Base-by-base conservation (phyloP, 2,888 invertebrate species). In the Chloromyia formosa region DNA sequence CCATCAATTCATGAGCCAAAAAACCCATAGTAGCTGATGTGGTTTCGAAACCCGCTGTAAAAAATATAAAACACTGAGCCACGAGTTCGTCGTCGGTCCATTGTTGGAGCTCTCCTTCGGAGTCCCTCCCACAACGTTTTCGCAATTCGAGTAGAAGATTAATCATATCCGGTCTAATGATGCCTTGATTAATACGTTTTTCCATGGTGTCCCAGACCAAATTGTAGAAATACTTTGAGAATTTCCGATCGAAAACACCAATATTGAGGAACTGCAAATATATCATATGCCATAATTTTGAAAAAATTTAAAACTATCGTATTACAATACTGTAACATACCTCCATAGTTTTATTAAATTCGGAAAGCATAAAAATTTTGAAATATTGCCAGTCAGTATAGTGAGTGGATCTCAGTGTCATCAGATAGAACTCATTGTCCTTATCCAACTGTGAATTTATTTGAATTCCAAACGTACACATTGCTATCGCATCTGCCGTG, bases 401-500 rank as follows among this genome's bases (percentile, higher is more conserved):
- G 12, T 81, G 80, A 0, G 86, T 83, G 1, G 84, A 80, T 1
- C 79, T 78, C 76, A 84, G 85, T 5, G 87, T 87, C 82, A 83
- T 86, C 14, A 78, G 60, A 77, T 86, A 88, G 79, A 89, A 88
- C 27, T 85, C 80, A 76, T 88, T 88, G 18, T 87, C 78, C 22
- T 80, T 81, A 0, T 88, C 83, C 1, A 80, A 79, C 1, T 87
- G 80, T 0, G 89, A 88, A 80, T 89, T 83, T 4, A 87, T 84
- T 74, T 86, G 83, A 1, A 88, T 78, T 0, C 88, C 88, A 76
- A 88, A 88, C 1, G 87, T 88, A 22, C 86, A 84, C 0, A 87
- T 85, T 0, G 88, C 89, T 68, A 89, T 88, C 1, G 88, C 14
- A 87, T 77, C 80, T 75, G 62, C 75, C 0, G 75, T 73, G 54